Evolutionary conservation across 2,113 vertebrate genomes (phyloP).

Genomic region (Perca fluviatilis): DNA sequence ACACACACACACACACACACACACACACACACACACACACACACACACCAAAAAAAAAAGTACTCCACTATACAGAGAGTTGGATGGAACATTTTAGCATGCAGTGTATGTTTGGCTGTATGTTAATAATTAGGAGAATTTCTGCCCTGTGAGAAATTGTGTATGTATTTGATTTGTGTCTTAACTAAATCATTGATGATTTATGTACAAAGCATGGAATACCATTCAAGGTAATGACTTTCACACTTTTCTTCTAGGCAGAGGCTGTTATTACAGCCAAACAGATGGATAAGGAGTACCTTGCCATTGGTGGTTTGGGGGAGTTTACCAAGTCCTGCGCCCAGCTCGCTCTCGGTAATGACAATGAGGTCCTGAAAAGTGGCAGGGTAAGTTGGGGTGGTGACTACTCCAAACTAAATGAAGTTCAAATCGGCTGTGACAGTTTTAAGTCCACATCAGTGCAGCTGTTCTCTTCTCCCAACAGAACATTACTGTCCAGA

Average conservation of each 20-base stretch:
- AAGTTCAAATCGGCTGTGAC: not conserved
- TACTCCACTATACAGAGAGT: not conserved
- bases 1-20: too few relatives aligned
- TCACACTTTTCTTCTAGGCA: slow-evolving; percentile 78
- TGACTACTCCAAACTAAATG: not conserved
- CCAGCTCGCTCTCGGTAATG: slow-evolving; percentile 89
- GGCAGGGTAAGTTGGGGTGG: slow-evolving; percentile 87
- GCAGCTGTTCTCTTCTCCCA: slow-evolving; percentile 17
- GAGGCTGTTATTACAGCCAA: slow-evolving; percentile 91
- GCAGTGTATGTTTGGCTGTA: not conserved
- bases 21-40: too few relatives aligned
- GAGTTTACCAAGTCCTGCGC: slow-evolving; percentile 91
- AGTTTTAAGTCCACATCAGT: slow-evolving; percentile 4
- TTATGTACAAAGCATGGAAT: not conserved
- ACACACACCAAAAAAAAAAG: too few relatives aligned
- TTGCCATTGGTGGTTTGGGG: slow-evolving; percentile 88
- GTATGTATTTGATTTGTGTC: not conserved
- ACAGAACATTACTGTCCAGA: slow-evolving; percentile 94
- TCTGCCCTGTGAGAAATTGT: not conserved
- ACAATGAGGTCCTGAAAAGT: slow-evolving; percentile 90
- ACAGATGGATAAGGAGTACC: slow-evolving; percentile 95
- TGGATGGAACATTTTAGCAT: not conserved
- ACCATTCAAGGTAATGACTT: not conserved
- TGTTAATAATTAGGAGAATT: slow-evolving; percentile 6
- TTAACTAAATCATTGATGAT: not conserved